Evolutionary conservation across 2,888 invertebrate species (phyloP), one percentile per base, ranked within the genome.

Genomic region (Andrena marginata): DNA sequence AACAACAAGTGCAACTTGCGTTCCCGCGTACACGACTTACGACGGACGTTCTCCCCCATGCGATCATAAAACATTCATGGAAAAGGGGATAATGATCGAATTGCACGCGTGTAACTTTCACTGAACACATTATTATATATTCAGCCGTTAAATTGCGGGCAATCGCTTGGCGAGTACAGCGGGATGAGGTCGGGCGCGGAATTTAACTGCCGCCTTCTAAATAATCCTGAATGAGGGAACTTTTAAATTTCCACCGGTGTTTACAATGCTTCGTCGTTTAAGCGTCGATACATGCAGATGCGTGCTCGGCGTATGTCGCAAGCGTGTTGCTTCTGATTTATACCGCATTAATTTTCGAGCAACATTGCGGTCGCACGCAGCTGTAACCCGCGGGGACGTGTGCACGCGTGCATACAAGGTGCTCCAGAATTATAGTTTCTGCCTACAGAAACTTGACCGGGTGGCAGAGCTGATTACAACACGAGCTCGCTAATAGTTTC

Each of bases 281-380:
- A 7, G n/a, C 65, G 70, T 62, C 62, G 63, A 42, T 33, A 42
- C 62, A 80, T 67, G 80, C 68, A 69, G 72, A 78, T 80, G 80
- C 78, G 56, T 56, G 56, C 64, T 10, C 56, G 48, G 35, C 29
- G 62, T 31, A 51, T 78, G 78, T 75, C 75, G 67, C 82, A 49
- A 54, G 26, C 67, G 62, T 69, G 70, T 49, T 72, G 26, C 60
- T 67, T 59, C 33, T 84, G 80, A 86, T 86, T 86, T 84, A 86
- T 80, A 82, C 71, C 70, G 76, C 77, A 70, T 84, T 80, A 78
- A 84, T 86, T 83, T 80, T 77, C 82, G 62, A 65, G 56, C 23
- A 80, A 83, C 72, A 80, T 65, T 69, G 76, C 76, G 69, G 75
- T 80, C 76, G 70, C 80, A 72, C 51, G 80, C 71, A 63, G 62